Evolutionary conservation across 2,888 invertebrate genomes (phyloP).

Genomic region (Endomychus coccineus): DNA sequence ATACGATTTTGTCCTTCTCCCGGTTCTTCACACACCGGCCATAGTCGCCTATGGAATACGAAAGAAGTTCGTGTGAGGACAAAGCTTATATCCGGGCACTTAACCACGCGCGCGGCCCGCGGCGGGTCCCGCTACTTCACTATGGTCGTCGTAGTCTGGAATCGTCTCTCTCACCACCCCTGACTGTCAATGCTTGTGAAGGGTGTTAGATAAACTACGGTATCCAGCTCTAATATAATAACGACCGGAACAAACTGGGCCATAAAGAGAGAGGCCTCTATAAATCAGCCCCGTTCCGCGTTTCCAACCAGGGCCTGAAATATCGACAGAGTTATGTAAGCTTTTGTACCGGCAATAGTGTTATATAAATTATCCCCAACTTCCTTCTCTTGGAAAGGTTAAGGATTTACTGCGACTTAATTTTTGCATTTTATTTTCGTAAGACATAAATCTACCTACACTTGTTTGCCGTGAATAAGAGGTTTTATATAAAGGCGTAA

Average conservation of each 20-base stretch:
- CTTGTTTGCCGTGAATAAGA: too few relatives aligned
- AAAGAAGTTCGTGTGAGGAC: conserved; percentile 14
- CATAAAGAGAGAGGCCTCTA: conserved; percentile 58
- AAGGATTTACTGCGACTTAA: conserved; percentile 15
- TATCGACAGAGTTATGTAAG: conserved; percentile 4
- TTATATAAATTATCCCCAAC: conserved; percentile 14
- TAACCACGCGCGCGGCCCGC: conserved; percentile 12
- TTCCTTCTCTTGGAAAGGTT: conserved; percentile 7
- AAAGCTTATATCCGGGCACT: conserved; percentile 13
- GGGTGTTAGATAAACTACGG: conserved; percentile 29
- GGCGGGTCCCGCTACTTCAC: conserved; percentile 13
- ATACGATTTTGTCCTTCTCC: conserved; percentile 31
- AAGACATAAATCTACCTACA: too few relatives aligned
- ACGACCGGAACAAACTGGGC: conserved; percentile 59
- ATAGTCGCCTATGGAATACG: conserved; percentile 11
- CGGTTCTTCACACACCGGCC: conserved; percentile 3
- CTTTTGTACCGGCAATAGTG: conserved; percentile 13
- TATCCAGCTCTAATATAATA: conserved; percentile 56
- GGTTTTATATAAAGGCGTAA: too few relatives aligned
- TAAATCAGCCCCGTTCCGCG: conserved; percentile 48
- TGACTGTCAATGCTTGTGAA: conserved; percentile 38
- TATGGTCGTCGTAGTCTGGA: conserved; percentile 8
- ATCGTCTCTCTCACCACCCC: conserved; percentile 25
- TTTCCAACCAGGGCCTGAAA: conserved; percentile 14
- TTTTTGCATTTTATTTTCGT: conserved; percentile 15